A percentile compares a stretch with the other conserved stretches of the same genome.
Conservation (phyloP, 2,888 invertebrate genomes). For the Eupithecia dodoneata region DNA sequence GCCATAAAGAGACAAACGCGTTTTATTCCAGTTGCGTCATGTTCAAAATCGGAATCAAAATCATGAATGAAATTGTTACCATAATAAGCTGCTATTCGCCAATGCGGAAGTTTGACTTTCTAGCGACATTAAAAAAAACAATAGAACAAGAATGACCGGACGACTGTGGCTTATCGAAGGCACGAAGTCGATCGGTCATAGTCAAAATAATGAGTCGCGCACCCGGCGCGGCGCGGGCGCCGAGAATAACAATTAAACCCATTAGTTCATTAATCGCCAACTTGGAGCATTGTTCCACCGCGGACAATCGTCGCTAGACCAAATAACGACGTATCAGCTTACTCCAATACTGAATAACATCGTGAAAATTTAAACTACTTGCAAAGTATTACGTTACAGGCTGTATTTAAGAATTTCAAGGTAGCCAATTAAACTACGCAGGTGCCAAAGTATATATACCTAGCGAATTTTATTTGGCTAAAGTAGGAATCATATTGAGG, state of each 20-base stretch:
- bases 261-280: slow-evolving; percentile 79
- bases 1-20: slow-evolving; percentile 28
- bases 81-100: slow-evolving; percentile 23
- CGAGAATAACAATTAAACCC: slow-evolving; percentile 70
- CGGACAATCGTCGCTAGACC: slow-evolving; percentile 80
- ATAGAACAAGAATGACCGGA: slow-evolving; percentile 60
- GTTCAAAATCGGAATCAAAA: not conserved
- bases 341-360: slow-evolving; percentile 63
- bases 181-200: slow-evolving; percentile 75
- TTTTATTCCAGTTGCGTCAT: not conserved
- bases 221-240: slow-evolving; percentile 47
- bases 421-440: not conserved
- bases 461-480: not conserved
- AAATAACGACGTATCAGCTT: slow-evolving; percentile 74
- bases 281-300: slow-evolving; percentile 73
- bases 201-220: slow-evolving; percentile 77
- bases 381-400: slow-evolving; percentile 62
- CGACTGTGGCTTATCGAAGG: slow-evolving; percentile 76
- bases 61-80: not conserved
- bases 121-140: slow-evolving; percentile 69
- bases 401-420: slow-evolving; percentile 49
- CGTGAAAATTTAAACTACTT: slow-evolving; percentile 62
- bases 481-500: not conserved
- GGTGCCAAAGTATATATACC: not conserved
- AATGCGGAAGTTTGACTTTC: slow-evolving; percentile 65